phyloP scores from a whole-genome alignment of 2,888 invertebrate species.

The Sipha maydis region DNA sequence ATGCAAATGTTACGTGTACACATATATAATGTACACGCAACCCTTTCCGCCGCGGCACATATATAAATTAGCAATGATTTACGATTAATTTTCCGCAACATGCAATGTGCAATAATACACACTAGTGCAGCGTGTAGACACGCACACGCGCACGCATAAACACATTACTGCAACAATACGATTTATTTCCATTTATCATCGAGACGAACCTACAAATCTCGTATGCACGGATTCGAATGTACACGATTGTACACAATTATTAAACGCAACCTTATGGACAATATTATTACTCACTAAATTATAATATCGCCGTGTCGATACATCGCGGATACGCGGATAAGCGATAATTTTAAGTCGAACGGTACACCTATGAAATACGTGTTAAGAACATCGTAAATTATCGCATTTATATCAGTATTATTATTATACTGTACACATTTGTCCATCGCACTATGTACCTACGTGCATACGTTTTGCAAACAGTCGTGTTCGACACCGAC shows the following conservation, averaged over 20 bases:
- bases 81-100: constrained; percentile 12
- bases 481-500: background rate
- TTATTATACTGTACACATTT: too few relatives aligned
- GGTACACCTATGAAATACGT: background rate
- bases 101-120: constrained; percentile 1
- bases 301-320: too few relatives aligned
- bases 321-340: too few relatives aligned
- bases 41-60: background rate
- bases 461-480: background rate
- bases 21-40: background rate
- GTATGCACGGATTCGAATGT: background rate
- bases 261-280: background rate
- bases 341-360: too few relatives aligned
- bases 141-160: background rate
- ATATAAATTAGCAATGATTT: constrained; percentile 30
- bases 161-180: constrained; percentile 7
- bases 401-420: background rate
- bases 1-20: constrained; percentile 26
- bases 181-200: constrained; percentile 28
- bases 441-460: too few relatives aligned
- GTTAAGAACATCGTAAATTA: background rate
- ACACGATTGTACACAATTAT: background rate
- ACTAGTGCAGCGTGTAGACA: too few relatives aligned
- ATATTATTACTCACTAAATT: background rate
- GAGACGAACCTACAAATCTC: background rate